These are phyloP conservation scores for Passer montanus DNA, from an alignment of 2,113 vertebrate genomes.

Conservation along the genomic window DNA sequence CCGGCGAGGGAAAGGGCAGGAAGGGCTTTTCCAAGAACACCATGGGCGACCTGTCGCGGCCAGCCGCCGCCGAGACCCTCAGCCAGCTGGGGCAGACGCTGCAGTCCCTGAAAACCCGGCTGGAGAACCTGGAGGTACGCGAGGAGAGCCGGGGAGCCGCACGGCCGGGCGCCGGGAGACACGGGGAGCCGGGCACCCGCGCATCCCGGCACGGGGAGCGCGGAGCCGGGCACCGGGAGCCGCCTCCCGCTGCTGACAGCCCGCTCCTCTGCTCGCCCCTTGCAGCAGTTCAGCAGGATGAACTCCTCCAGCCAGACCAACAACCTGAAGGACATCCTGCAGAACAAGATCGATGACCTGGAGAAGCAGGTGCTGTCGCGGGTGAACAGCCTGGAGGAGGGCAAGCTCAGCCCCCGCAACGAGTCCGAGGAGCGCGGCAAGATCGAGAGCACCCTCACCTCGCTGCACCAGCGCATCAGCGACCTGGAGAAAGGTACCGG, in stretches of 20 bases:
- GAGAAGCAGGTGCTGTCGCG: conserved; percentile 95
- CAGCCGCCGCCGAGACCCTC: conserved; percentile 91
- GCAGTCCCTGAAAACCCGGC: conserved; percentile 90
- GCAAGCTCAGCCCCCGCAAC: conserved; percentile 81
- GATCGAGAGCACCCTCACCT: conserved; percentile 92
- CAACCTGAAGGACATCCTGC: conserved; percentile 93
- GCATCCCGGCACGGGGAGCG: neutral
- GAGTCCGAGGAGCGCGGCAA: conserved; percentile 89
- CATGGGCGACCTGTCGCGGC: conserved; percentile 92
- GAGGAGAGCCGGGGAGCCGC: neutral
- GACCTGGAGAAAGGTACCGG: conserved; percentile 93
- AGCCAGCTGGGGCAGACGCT: conserved; percentile 94
- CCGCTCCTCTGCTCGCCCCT: neutral
- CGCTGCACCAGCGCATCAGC: conserved; percentile 93
- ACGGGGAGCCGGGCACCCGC: neutral
- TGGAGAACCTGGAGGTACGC: conserved; percentile 94
- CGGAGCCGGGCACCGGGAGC: neutral
- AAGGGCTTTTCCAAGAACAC: conserved; percentile 86
- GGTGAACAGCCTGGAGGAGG: conserved; percentile 92
- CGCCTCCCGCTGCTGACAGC: neutral
- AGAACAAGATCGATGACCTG: conserved; percentile 96
- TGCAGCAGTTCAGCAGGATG: conserved; percentile 90
- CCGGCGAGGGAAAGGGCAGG: conserved; percentile 78
- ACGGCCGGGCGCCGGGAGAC: neutral
- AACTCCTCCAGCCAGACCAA: conserved; percentile 88